These are phyloP conservation scores for Megaleporinus macrocephalus DNA, from an alignment of 2,113 vertebrate species.

Conservation along the genomic window DNA sequence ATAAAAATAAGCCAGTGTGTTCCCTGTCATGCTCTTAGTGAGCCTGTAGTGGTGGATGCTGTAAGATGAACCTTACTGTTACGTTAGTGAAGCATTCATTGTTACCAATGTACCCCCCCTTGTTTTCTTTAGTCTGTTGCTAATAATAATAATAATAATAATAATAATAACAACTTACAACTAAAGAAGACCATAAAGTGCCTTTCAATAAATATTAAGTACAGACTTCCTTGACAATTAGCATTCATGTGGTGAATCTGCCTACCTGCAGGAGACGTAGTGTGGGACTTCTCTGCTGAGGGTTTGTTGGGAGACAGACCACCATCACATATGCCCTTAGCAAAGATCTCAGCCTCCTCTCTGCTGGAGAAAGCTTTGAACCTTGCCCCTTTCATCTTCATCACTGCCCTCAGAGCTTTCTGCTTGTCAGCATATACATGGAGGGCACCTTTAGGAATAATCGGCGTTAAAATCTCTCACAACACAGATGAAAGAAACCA, in stretches of 20 bases:
- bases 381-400: conserved; percentile 90
- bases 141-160: no score
- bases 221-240: not conserved
- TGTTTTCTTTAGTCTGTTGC: not conserved
- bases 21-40: no score
- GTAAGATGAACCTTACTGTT: no score
- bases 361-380: conserved; percentile 91
- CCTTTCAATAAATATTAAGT: not conserved
- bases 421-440: conserved; percentile 91
- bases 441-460: conserved; percentile 53
- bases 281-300: conserved; percentile 81
- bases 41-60: no score
- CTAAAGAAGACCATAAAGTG: not conserved
- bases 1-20: no score
- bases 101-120: not conserved
- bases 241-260: not conserved
- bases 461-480: not conserved
- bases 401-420: conserved; percentile 91
- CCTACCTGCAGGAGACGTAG: conserved; percentile 76
- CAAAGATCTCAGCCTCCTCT: conserved; percentile 94
- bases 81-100: not conserved
- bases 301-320: conserved; percentile 87
- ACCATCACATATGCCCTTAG: conserved; percentile 90
- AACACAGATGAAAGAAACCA: not conserved
- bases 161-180: not conserved